These are phyloP conservation scores for Dendroctonus ponderosae DNA, from an alignment of 1,140 invertebrate genomes.

Conservation along the genomic window DNA sequence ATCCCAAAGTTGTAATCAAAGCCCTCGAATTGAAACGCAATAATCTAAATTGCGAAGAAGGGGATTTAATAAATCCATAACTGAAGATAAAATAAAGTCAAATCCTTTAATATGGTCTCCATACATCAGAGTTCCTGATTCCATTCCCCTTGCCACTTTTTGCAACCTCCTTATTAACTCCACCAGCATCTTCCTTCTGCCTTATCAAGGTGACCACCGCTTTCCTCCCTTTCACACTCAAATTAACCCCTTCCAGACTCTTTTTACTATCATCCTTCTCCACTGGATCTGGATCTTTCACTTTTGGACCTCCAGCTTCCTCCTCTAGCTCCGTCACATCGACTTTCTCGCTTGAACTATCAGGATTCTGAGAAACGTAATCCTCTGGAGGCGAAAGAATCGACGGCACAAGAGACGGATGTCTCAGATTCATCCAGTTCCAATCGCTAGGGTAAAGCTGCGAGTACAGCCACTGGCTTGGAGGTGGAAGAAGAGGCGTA, in stretches of 20 bases:
- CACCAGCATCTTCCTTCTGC: slow-evolving; percentile 49
- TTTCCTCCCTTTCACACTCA: slow-evolving; percentile 43
- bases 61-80: too few species aligned
- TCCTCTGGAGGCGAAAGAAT: slow-evolving; percentile 52
- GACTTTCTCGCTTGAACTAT: slow-evolving; percentile 46
- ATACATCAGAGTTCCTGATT: slow-evolving; percentile 57
- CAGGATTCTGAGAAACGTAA: slow-evolving; percentile 44
- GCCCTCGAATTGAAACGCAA: too few species aligned
- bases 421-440: slow-evolving; percentile 60
- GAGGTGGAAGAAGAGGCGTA: slow-evolving; percentile 66
- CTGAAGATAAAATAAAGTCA: too few species aligned
- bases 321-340: slow-evolving; percentile 43
- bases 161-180: slow-evolving; percentile 48
- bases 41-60: too few species aligned
- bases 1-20: too few species aligned
- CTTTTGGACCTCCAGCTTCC: slow-evolving; percentile 29
- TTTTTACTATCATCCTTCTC: slow-evolving; percentile 8
- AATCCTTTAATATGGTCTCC: slow-evolving; percentile 59
- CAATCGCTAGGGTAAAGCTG: slow-evolving; percentile 66
- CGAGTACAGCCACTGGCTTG: slow-evolving; percentile 71
- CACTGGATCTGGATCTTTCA: background rate
- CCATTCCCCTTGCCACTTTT: slow-evolving; percentile 41
- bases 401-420: slow-evolving; percentile 50
- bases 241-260: slow-evolving; percentile 44
- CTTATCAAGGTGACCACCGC: slow-evolving; percentile 46